Conservation (phyloP, 2,113 vertebrate species). For the Sorex fumeus region DNA sequence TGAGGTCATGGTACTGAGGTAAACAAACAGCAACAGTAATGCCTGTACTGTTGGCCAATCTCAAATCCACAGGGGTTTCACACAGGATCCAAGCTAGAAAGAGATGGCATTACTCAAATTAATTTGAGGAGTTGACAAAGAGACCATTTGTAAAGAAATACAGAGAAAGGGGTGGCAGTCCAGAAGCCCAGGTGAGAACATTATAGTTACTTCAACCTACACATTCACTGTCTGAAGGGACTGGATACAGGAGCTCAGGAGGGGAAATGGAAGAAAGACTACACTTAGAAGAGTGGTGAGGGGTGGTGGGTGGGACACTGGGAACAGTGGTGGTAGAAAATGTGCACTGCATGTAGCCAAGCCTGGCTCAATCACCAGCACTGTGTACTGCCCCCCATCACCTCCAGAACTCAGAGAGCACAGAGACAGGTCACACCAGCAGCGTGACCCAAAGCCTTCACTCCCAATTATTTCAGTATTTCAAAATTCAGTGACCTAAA, state of each 20-base stretch:
- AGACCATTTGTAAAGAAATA: background rate
- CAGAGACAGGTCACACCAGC: too few species aligned
- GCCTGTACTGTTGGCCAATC: too few species aligned
- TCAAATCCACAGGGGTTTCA: background rate
- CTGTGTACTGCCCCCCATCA: too few species aligned
- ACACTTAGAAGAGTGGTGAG: background rate
- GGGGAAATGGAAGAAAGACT: background rate
- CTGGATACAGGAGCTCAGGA: too few species aligned
- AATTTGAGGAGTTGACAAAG: background rate
- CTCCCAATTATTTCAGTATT: background rate
- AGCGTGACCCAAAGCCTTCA: too few species aligned
- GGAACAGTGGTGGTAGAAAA: too few species aligned
- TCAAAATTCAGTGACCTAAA: constrained; percentile 30
- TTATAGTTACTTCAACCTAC: background rate
- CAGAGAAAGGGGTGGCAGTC: background rate
- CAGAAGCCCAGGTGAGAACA: background rate
- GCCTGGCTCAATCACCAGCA: too few species aligned
- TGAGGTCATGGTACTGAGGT: background rate
- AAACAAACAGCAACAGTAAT: background rate
- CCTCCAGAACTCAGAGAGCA: too few species aligned
- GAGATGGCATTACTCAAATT: background rate
- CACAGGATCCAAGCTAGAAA: background rate
- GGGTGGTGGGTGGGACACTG: too few species aligned
- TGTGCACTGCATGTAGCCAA: too few species aligned
- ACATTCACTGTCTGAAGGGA: background rate